A percentile compares a stretch with the other conserved stretches of the same genome.
Evolutionary conservation across 2,113 vertebrate genomes (phyloP).

Genomic region (Micronycteris hirsuta): DNA sequence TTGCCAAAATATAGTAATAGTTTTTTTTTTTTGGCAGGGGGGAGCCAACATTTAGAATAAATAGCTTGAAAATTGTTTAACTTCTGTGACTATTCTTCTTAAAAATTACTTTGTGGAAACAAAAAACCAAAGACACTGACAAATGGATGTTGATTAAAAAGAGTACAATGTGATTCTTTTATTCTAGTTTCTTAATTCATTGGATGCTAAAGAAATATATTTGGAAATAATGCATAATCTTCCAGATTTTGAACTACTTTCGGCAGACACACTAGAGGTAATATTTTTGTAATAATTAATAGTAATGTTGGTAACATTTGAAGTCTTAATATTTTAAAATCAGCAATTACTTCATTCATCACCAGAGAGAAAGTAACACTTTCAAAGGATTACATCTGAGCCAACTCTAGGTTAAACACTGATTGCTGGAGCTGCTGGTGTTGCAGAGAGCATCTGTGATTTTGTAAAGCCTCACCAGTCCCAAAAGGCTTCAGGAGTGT

Average conservation of each 20-base stretch:
- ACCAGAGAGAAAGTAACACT: background rate
- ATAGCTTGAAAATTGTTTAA: constrained; percentile 22
- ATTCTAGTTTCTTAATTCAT: constrained; percentile 89
- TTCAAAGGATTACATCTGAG: background rate
- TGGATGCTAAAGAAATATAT: constrained; percentile 96
- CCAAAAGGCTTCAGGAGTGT: background rate
- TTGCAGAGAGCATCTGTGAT: background rate
- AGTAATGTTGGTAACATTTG: background rate
- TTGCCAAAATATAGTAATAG: background rate
- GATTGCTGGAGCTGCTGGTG: background rate
- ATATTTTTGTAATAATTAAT: constrained; percentile 22
- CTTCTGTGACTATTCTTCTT: background rate
- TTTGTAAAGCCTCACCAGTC: background rate
- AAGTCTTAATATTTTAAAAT: constrained; percentile 11
- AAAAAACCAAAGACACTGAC: background rate
- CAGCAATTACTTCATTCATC: background rate
- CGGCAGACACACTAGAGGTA: constrained; percentile 88
- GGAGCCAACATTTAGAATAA: background rate
- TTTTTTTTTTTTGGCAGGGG: background rate
- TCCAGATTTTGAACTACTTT: constrained; percentile 90
- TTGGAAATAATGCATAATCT: constrained; percentile 88
- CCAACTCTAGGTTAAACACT: background rate
- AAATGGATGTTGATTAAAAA: constrained; percentile 4
- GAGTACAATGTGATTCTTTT: constrained; percentile 54
- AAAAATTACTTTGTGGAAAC: background rate